Percentiles rank a stretch among this genome's conserved stretches.
These are phyloP conservation scores for Andrena haemorrhoa DNA, from an alignment of 2,888 invertebrate species.

Conservation along the genomic window DNA sequence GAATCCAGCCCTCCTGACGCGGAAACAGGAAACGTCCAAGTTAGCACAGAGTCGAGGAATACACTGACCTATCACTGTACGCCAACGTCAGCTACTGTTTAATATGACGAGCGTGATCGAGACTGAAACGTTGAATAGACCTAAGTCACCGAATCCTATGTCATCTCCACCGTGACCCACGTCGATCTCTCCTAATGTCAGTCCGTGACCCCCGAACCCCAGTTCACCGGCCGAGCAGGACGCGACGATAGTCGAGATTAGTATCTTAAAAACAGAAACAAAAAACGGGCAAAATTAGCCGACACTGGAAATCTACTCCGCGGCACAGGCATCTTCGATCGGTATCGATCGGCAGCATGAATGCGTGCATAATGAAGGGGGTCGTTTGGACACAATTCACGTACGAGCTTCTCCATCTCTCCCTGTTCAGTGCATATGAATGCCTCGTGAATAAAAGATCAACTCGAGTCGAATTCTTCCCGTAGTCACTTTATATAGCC, in stretches of 20 bases:
- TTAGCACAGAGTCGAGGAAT: neutral
- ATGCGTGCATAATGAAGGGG: neutral
- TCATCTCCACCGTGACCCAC: constrained; percentile 55
- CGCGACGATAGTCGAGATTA: constrained; percentile 58
- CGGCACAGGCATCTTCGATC: neutral
- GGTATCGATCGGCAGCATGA: neutral
- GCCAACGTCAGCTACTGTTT: neutral
- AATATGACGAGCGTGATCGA: neutral
- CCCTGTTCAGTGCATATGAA: constrained; percentile 8
- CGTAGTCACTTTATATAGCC: constrained; percentile 70
- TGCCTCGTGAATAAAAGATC: constrained; percentile 46
- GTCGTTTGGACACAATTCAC: constrained; percentile 42
- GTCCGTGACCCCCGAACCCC: constrained; percentile 61
- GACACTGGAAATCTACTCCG: neutral
- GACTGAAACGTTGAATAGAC: constrained; percentile 42
- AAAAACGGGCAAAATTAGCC: neutral
- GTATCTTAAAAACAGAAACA: constrained; percentile 47
- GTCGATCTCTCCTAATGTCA: constrained; percentile 78
- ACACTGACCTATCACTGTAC: neutral
- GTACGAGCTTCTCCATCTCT: constrained; percentile 69
- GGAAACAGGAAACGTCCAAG: neutral
- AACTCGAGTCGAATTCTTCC: constrained; percentile 58
- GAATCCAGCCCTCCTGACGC: constrained; percentile 40
- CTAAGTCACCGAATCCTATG: constrained; percentile 64
- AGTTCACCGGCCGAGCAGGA: constrained; percentile 54